A percentile compares a stretch with the other conserved stretches of the same genome.
These are phyloP conservation scores for Sciaenops ocellatus DNA, from an alignment of 2,797 vertebrate species.

Conservation along the genomic window DNA sequence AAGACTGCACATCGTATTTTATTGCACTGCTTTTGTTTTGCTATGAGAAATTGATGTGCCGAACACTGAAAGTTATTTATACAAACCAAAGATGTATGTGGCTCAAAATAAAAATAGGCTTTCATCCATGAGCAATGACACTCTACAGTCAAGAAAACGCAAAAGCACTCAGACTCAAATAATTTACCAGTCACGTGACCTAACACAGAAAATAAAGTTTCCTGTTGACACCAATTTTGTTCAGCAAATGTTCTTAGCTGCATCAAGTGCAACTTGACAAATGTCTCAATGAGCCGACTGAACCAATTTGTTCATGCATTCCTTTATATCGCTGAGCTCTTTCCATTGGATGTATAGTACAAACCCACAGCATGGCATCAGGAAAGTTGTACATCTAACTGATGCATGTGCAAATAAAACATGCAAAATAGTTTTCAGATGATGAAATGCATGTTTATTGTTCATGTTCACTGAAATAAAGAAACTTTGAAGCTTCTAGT, in stretches of 20 bases:
- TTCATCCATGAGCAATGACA: background rate
- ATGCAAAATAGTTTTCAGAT: background rate
- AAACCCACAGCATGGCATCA: background rate
- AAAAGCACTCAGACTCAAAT: slow-evolving; percentile 9
- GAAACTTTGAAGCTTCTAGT: background rate
- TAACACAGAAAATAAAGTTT: slow-evolving; percentile 18
- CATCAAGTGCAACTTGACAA: background rate
- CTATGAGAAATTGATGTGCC: background rate
- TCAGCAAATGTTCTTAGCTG: background rate
- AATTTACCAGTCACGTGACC: background rate
- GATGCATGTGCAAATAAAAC: background rate
- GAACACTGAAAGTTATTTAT: slow-evolving; percentile 6
- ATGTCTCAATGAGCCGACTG: background rate
- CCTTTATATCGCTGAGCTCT: background rate
- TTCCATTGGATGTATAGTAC: background rate
- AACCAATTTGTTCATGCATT: background rate
- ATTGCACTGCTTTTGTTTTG: background rate
- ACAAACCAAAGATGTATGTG: background rate
- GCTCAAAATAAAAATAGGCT: background rate
- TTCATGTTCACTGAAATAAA: background rate
- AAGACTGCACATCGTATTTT: slow-evolving; percentile 4
- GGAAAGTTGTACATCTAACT: background rate
- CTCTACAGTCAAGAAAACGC: background rate
- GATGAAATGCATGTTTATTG: background rate
- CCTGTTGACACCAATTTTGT: slow-evolving; percentile 17